Evolutionary conservation across 1,140 invertebrate species (phyloP), one percentile per base, ranked within the genome.

Genomic region (Pseudobourletiella spinata): DNA sequence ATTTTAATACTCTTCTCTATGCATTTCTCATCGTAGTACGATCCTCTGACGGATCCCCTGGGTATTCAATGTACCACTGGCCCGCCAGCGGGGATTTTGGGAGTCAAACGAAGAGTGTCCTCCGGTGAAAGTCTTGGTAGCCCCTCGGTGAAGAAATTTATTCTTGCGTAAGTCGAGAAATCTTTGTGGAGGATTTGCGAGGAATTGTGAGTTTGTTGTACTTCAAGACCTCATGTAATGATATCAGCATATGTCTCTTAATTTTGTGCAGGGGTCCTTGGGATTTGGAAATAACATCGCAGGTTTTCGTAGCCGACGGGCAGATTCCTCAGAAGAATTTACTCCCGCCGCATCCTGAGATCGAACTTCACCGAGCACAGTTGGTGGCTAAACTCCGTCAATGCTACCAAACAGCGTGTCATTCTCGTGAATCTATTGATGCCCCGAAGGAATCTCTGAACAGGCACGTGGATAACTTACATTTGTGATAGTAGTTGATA

Each of bases 361-460:
- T 63, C 0, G 66, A 64, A 52, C 55, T 54, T 39, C 24, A 26
- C n/a, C 24, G 62, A 26, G 88, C 86, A 64, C 83, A 83, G 64
- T 79, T 91, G 24, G 81, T 87, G 26, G 78, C 83, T 57, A 96
- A 95, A 76, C 76, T 97, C 43, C 78, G 94, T 15, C 85, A 88
- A 72, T 90, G 89, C 69, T 97, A 95, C 76, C 88, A 95, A 75
- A 92, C 97, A 75, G 77, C 96, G 48, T 97, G 93, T 76, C 88
- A 93, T 75, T 87, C 91, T 0, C 79, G 94, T 72, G 91, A 97
- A 81, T 85, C 81, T 43, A 96, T 98, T 70, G 91, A 96, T 77
- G 90, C 92, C 1, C 94, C 95, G 2, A 87, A 88, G 72, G 94
- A 97, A 75, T 97, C 93, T 0, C 95, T 98, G 72, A 95, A 95